Base-by-base conservation (phyloP, 2,797 vertebrate species). In the Falco biarmicus region DNA sequence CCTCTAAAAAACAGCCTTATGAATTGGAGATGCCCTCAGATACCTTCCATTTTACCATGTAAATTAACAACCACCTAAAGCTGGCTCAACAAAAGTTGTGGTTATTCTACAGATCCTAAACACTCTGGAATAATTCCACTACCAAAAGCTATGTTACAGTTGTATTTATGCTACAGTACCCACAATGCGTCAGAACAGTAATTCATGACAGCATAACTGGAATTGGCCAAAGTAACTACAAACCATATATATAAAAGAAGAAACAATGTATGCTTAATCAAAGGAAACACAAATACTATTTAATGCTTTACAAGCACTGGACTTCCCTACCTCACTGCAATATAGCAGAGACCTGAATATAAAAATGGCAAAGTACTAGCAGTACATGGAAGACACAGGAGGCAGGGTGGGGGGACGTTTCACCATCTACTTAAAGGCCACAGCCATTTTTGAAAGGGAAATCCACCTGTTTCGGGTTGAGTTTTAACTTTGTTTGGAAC, bases 11-110 rank as follows among this genome's bases (percentile, higher is more conserved):
- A 26, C 21, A 70, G 28, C 26, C 21, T 70, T 63, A 66, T 1
- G 2, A 84, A 86, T 3, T 29, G 21, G 43, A 92, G 48, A 68
- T 19, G 10, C 34, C 24, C 66, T 81, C 26, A 39, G 51, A 37
- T 10, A 70, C 15, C 43, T 56, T 21, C 21, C 10, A 17, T 26
- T 66, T 56, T 39, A 63, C 43, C 26, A 77, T 0, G 0, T 7
- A 25, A 18, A 63, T 37, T 43, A 77, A 39, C 6, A 50, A 80
- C 16, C 12, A 54, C 13, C 43, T 69, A 59, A 57, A 83, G 74
- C 4, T 2, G 3, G 8, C 11, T 39, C 34, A 11, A 54, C 34
- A 63, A 51, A 86, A 54, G 13, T 2, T 66, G 32, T 15, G 13
- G 51, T 54, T 90, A 53, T 32, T 63, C 17, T 43, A 47, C 31